Conservation (phyloP, 2,113 vertebrate genomes). For the Ivindomyrus marchei region DNA sequence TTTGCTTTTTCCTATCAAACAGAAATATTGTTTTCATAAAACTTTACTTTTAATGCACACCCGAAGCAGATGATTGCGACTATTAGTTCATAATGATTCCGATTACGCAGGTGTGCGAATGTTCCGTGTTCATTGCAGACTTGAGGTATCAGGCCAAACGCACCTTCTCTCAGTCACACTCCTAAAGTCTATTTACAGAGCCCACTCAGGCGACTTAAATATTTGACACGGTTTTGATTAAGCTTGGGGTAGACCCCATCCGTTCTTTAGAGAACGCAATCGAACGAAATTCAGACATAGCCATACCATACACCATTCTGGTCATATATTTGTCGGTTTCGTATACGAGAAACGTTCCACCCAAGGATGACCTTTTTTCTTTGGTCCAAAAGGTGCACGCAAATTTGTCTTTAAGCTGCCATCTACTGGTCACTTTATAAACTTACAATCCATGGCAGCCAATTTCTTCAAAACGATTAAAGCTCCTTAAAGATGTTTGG, state of each 20-base stretch:
- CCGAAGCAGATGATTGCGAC: neutral
- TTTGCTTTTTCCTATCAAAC: neutral
- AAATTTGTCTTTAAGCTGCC: conserved; percentile 8
- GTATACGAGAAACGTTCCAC: neutral
- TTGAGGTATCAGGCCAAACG: neutral
- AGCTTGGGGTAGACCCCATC: neutral
- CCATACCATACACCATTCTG: neutral
- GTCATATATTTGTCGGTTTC: neutral
- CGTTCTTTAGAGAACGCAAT: neutral
- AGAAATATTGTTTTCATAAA: neutral
- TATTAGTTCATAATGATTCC: neutral
- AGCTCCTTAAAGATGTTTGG: neutral
- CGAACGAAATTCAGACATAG: neutral
- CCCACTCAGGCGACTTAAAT: neutral
- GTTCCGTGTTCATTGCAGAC: neutral
- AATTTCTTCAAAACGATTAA: neutral
- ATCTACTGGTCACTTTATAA: neutral
- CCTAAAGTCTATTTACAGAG: neutral
- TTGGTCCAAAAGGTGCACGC: neutral
- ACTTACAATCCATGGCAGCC: neutral
- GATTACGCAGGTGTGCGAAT: neutral
- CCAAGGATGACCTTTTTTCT: neutral
- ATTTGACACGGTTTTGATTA: neutral
- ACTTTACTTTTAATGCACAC: neutral
- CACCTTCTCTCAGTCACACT: neutral